Percentiles rank a stretch among this genome's conserved stretches.
Conservation (phyloP, 2,888 invertebrate species). For the Cryptosula pallasiana region DNA sequence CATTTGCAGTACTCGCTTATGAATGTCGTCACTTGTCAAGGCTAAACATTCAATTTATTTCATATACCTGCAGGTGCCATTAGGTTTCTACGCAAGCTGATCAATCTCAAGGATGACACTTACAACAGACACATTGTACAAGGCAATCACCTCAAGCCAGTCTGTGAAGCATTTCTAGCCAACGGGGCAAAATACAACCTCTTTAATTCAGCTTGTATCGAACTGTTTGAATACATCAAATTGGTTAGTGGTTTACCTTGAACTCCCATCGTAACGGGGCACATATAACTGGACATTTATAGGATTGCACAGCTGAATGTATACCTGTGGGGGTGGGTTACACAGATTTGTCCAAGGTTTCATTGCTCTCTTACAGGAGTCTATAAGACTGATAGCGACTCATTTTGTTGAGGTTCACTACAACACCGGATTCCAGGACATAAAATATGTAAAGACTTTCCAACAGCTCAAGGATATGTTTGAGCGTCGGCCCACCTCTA, state of each 20-base stretch:
- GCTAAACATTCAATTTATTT: too few species aligned
- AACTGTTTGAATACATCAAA: conserved; percentile 98
- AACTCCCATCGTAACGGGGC: too few species aligned
- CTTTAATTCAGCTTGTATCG: conserved; percentile 95
- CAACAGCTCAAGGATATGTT: conserved; percentile 69
- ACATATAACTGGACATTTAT: too few species aligned
- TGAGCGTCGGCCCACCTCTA: conserved; percentile 42
- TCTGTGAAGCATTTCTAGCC: conserved; percentile 89
- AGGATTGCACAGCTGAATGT: too few species aligned
- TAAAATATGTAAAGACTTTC: conserved; percentile 97
- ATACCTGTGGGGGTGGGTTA: too few species aligned
- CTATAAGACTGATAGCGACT: conserved; percentile 58
- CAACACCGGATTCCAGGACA: conserved; percentile 77
- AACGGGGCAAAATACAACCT: conserved; percentile 98
- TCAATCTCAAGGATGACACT: conserved; percentile 96
- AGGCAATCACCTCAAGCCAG: conserved; percentile 88
- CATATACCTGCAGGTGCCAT: conserved; percentile 74
- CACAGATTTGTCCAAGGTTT: too few species aligned
- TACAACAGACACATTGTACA: conserved; percentile 94
- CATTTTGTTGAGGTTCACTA: conserved; percentile 95
- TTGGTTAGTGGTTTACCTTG: conserved; percentile 57
- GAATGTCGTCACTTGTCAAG: too few species aligned
- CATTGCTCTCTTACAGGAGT: conserved; percentile 57
- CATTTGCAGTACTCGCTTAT: too few species aligned
- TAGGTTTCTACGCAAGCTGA: conserved; percentile 92